Evolutionary conservation across 37 sponge, comb jelly and placozoan genomes (phyloP).

Genomic region (Oopsacas minuta): DNA sequence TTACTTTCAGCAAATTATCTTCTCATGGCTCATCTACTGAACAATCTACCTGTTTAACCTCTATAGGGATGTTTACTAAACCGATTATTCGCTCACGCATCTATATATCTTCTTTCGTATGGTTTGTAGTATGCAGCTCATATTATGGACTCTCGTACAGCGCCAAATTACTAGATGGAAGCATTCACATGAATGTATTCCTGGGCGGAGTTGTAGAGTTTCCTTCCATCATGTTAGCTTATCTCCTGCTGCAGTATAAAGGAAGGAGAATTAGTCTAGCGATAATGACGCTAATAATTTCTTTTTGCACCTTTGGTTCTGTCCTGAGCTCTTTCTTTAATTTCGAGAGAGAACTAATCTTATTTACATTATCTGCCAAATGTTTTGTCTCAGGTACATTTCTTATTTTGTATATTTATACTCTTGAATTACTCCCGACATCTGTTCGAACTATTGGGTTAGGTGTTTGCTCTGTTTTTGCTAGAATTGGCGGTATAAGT

Average conservation of each 20-base stretch:
- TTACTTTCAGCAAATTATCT: not conserved
- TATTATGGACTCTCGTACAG: constrained; percentile 9
- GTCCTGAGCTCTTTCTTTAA: not conserved
- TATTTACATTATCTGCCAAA: not conserved
- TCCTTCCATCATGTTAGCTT: not conserved
- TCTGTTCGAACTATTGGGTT: not conserved
- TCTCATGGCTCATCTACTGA: not conserved
- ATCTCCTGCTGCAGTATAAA: not conserved
- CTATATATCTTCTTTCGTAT: not conserved
- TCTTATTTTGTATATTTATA: not conserved
- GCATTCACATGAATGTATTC: not conserved
- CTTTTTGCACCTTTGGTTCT: not conserved
- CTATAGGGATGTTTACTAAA: not conserved
- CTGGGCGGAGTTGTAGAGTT: not conserved
- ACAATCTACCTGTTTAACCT: not conserved
- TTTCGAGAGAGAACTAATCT: not conserved
- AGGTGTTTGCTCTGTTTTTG: not conserved
- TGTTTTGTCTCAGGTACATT: not conserved
- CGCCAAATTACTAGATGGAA: not conserved
- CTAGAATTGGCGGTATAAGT: not conserved
- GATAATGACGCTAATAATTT: not conserved
- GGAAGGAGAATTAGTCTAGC: not conserved
- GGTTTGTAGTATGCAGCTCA: constrained; percentile 11
- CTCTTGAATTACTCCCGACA: not conserved
- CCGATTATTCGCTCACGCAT: not conserved